These are phyloP conservation scores for Sinodicranocentrus sp. DNA, from an alignment of 2,888 invertebrate genomes.

Conservation along the genomic window DNA sequence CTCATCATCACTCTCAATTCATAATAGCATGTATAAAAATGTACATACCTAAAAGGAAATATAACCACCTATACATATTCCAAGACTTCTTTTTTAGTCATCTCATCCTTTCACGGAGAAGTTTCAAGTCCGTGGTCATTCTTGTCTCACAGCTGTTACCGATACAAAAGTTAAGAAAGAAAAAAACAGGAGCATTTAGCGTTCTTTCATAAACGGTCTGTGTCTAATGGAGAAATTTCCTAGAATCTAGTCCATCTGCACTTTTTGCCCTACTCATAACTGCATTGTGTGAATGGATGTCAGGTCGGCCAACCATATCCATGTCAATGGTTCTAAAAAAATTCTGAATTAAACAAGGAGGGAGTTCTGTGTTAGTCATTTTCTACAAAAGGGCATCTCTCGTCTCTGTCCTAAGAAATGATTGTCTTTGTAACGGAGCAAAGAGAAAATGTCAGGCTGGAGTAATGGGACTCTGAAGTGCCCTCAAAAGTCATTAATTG, in stretches of 20 bases:
- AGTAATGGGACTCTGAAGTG: not conserved
- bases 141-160: not conserved
- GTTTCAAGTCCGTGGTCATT: too few species aligned
- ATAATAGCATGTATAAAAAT: too few species aligned
- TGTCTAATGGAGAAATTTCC: constrained; percentile 44
- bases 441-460: too few species aligned
- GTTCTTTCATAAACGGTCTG: constrained; percentile 36
- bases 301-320: constrained; percentile 46
- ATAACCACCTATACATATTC: too few species aligned
- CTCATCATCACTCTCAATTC: constrained; percentile 35
- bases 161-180: not conserved
- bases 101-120: not conserved
- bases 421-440: too few species aligned
- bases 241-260: constrained; percentile 12
- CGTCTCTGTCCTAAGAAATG: too few species aligned
- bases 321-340: constrained; percentile 39
- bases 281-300: constrained; percentile 22
- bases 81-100: too few species aligned
- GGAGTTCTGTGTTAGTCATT: too few species aligned
- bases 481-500: constrained; percentile 36
- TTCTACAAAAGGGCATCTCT: too few species aligned
- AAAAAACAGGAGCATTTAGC: constrained; percentile 9
- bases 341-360: not conserved
- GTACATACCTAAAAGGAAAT: too few species aligned
- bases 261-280: not conserved